These are phyloP conservation scores for Mustela nigripes DNA, from an alignment of 2,113 vertebrate species.

Conservation along the genomic window DNA sequence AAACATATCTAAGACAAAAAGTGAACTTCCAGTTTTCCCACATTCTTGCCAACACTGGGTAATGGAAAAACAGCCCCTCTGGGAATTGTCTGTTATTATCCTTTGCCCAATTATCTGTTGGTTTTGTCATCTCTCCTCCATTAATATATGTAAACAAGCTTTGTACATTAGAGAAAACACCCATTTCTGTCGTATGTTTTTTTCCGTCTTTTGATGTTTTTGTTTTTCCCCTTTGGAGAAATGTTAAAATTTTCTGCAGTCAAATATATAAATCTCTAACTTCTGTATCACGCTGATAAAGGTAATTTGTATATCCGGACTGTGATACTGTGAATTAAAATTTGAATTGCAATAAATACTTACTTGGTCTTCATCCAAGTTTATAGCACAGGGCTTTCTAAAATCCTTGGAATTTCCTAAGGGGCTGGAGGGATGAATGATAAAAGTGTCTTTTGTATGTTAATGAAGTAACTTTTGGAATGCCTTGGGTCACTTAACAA, in stretches of 20 bases:
- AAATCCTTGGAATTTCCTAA: neutral
- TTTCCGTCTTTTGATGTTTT: neutral
- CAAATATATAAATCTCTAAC: neutral
- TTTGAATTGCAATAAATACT: neutral
- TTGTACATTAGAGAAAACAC: neutral
- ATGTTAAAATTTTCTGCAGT: neutral
- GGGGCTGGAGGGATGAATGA: neutral
- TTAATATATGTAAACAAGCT: neutral
- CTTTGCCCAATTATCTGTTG: neutral
- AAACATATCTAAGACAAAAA: neutral
- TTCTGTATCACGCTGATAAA: neutral
- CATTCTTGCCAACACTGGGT: neutral
- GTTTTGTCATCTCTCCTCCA: neutral
- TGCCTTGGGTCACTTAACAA: neutral
- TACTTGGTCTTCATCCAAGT: neutral
- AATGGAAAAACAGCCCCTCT: neutral
- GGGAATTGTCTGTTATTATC: neutral
- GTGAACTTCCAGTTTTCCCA: neutral
- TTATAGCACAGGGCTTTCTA: neutral
- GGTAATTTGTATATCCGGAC: neutral
- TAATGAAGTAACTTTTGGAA: neutral
- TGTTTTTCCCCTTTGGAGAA: neutral
- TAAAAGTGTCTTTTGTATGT: neutral
- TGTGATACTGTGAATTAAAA: neutral
- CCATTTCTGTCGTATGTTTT: neutral